Evolutionary conservation across 2,888 invertebrate species (phyloP), one percentile per base, ranked within the genome.

Genomic region (Myopa tessellatipennis): DNA sequence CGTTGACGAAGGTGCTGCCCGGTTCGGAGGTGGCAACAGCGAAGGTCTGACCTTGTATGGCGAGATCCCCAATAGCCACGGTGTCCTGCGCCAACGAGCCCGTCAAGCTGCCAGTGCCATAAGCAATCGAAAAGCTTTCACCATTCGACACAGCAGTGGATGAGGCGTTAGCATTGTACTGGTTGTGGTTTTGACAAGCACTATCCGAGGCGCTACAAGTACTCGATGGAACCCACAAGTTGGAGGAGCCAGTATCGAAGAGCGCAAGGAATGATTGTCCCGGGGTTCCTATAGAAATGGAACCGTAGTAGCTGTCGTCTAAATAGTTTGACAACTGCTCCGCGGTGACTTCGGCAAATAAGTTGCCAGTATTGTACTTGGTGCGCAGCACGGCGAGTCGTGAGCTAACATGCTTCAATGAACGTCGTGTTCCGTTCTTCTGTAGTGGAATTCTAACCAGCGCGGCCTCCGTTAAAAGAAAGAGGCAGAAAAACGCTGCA

Each of bases 211-310:
- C 91, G 86, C 95, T 93, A 45, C 99, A 99, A 87, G 96, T 94
- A 90, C 97, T 96, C 45, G 98, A 98, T 14, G 99, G 99, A 78
- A 99, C 94, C 99, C 99, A 99, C 80, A 99, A 92, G 90, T 99
- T 99, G 74, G 98, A 97, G 50, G 98, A 98, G 80, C 81, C 81
- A 6, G 80, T 98, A 90, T 99, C 99, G 90, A 99, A 99, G 80
- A 99, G 94, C 81, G 99, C 98, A 85, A 93, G 94, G 90, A 98
- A 98, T 6, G 90, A 90, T 90, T 99, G 98, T 76, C 95, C 93
- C 40, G 98, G 98, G 69, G 92, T 94, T 77, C 99, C 98, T 89
- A 99, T 95, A 3, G 92, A 90, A 84, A 99, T 98, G 5, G 93
- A 93, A 10, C 98, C 98, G 0, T 98, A 99, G 87, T 93, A 93